Evolutionary conservation across 2,113 vertebrate genomes (phyloP).

Genomic region (Campylomormyrus numenius): DNA sequence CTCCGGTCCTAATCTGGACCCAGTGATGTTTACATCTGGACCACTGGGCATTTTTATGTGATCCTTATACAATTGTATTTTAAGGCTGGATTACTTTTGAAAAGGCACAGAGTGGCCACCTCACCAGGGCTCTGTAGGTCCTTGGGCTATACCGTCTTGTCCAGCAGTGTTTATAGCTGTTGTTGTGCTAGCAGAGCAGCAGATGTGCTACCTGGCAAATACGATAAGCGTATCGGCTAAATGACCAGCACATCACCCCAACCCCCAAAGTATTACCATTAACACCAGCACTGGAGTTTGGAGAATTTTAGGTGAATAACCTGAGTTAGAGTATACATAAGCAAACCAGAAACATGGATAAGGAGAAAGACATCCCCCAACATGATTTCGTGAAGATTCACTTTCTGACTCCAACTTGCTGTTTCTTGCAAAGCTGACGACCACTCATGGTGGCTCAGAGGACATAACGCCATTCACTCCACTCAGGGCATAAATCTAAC

Average conservation of each 20-base stretch:
- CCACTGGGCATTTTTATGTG: background rate
- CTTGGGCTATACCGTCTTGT: background rate
- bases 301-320: background rate
- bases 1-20: background rate
- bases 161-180: background rate
- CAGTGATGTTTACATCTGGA: background rate
- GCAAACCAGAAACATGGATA: background rate
- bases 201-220: background rate
- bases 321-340: background rate
- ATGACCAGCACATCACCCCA: too few relatives aligned
- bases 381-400: background rate
- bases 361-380: background rate
- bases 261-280: too few relatives aligned
- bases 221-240: background rate
- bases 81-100: background rate
- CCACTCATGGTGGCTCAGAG: background rate
- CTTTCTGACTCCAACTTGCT: background rate
- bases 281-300: too few relatives aligned
- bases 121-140: background rate
- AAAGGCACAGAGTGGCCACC: background rate
- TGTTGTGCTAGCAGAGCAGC: background rate
- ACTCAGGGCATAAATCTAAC: background rate
- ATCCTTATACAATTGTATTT: background rate
- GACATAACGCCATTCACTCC: background rate
- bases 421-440: background rate